These are phyloP conservation scores for Heliconius ethilla DNA, from an alignment of 2,888 invertebrate species.

Conservation along the genomic window DNA sequence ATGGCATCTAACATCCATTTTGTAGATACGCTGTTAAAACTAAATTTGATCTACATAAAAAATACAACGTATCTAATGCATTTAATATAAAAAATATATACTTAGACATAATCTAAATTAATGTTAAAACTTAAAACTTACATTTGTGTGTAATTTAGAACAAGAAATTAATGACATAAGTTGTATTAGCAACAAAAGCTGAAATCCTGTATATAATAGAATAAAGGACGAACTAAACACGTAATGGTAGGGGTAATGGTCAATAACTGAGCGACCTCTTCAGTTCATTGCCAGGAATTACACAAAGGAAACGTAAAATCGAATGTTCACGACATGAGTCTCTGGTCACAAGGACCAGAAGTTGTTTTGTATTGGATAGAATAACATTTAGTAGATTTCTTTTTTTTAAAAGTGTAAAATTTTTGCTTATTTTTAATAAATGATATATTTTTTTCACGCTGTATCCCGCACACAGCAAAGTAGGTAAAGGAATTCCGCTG, in stretches of 20 bases:
- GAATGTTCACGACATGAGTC: conserved; percentile 31
- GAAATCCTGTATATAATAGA: conserved; percentile 6
- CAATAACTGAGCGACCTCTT: conserved; percentile 30
- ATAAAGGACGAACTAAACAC: conserved; percentile 18
- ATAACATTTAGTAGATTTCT: background rate
- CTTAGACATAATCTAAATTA: background rate
- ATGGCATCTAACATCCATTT: background rate
- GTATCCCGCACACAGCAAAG: background rate
- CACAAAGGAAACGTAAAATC: conserved; percentile 33
- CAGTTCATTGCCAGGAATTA: conserved; percentile 36
- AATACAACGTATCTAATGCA: too few species aligned
- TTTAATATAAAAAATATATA: too few species aligned
- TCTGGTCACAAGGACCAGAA: conserved; percentile 11
- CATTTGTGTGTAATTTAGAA: background rate
- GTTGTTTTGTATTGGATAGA: conserved; percentile 7
- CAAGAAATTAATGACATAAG: background rate
- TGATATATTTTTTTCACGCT: background rate
- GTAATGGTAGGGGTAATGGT: conserved; percentile 17
- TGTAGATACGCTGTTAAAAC: too few species aligned
- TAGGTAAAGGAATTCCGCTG: too few species aligned
- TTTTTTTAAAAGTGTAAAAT: background rate
- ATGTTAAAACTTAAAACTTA: background rate
- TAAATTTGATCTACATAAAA: background rate
- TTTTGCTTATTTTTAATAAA: background rate
- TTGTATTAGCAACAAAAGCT: conserved; percentile 2